phyloP scores from a whole-genome alignment of 92 coral and sea anemone species.

The Palythoa caribaeorum region DNA sequence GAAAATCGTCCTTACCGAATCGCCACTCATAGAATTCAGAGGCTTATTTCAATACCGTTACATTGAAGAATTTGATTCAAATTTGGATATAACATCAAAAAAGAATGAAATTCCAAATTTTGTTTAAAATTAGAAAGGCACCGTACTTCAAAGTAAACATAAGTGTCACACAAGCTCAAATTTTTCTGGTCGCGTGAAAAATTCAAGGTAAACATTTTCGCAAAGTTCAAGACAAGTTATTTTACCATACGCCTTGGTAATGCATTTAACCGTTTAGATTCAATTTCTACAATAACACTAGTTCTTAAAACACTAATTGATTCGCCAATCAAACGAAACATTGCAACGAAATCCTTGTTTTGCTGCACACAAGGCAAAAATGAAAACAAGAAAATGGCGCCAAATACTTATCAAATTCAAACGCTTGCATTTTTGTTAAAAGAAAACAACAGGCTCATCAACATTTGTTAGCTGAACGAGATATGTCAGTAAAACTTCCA shows the following conservation, averaged over 20 bases:
- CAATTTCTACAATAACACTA: not conserved
- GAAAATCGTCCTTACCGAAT: not conserved
- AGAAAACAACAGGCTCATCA: not conserved
- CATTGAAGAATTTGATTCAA: slow-evolving; percentile 16
- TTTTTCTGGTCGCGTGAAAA: not conserved
- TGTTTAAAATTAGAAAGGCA: not conserved
- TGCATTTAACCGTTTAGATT: not conserved
- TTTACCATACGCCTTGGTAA: not conserved
- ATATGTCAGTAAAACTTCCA: not conserved
- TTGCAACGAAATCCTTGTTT: not conserved
- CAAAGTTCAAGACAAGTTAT: not conserved
- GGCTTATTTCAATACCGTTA: slow-evolving; percentile 12
- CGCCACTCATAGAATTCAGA: slow-evolving; percentile 2
- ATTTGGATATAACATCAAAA: not conserved
- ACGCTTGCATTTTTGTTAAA: not conserved
- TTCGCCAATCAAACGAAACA: not conserved
- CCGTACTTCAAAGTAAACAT: not conserved
- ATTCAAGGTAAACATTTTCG: not conserved
- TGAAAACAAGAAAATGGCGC: slow-evolving; percentile 10
- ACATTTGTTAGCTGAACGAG: not conserved
- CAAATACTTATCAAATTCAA: not conserved
- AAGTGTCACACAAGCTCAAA: not conserved
- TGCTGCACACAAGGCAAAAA: not conserved
- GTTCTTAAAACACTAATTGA: not conserved
- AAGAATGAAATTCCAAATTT: not conserved